phyloP scores from a whole-genome alignment of 2,113 vertebrate species.

The Spermophilus dauricus region DNA sequence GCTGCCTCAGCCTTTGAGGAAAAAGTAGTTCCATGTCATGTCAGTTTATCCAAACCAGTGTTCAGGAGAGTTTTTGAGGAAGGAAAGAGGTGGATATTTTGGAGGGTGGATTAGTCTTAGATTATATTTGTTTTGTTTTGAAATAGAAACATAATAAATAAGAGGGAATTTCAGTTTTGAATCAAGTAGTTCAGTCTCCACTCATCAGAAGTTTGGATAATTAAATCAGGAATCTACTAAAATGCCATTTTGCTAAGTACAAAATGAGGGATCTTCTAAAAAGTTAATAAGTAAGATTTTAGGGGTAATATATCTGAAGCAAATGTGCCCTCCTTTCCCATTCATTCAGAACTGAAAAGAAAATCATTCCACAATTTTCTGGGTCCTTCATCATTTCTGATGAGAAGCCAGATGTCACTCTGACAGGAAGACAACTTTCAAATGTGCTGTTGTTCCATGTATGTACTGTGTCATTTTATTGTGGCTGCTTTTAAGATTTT shows the following conservation, averaged over 20 bases:
- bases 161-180: neutral
- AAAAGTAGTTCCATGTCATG: neutral
- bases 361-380: neutral
- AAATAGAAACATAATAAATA: constrained; percentile 46
- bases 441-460: neutral
- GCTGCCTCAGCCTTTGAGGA: neutral
- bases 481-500: neutral
- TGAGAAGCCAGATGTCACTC: neutral
- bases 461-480: neutral
- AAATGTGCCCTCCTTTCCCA: neutral
- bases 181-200: neutral
- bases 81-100: constrained; percentile 26
- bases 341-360: neutral
- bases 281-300: constrained; percentile 26
- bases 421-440: neutral
- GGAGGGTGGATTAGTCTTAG: neutral
- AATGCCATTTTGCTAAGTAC: constrained; percentile 1
- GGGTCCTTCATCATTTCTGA: neutral
- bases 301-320: neutral
- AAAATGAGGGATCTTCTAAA: neutral
- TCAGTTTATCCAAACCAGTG: neutral
- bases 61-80: constrained; percentile 17
- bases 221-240: neutral
- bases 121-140: constrained; percentile 63
- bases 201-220: constrained; percentile 22